A percentile compares a stretch with the other conserved stretches of the same genome.
phyloP scores from a whole-genome alignment of 53 echinoderm and acorn worm genomes.

The Stichopus horrens region DNA sequence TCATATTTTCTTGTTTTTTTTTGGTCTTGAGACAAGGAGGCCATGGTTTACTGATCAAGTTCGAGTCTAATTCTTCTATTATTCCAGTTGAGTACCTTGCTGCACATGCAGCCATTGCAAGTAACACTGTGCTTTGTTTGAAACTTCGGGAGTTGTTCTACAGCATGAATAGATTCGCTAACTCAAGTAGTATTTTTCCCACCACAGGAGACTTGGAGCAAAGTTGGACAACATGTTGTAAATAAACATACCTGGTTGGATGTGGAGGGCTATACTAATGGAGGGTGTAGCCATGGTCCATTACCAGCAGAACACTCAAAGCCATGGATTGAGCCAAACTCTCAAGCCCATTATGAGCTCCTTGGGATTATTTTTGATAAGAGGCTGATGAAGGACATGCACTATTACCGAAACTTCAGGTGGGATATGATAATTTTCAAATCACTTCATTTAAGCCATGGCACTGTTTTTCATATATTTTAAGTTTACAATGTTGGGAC shows the following conservation, averaged over 20 bases:
- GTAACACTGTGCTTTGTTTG: too few species aligned
- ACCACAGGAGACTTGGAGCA: background rate
- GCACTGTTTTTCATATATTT: too few species aligned
- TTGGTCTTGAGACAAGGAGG: too few species aligned
- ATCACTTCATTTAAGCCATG: background rate
- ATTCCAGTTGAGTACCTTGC: too few species aligned
- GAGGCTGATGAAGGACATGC: background rate
- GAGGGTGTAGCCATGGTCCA: background rate
- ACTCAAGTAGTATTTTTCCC: background rate
- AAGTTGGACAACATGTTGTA: constrained; percentile 13
- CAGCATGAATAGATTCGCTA: too few species aligned
- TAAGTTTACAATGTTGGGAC: too few species aligned
- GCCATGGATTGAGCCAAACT: constrained; percentile 17
- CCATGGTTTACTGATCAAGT: too few species aligned
- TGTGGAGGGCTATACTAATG: background rate
- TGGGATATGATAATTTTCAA: background rate
- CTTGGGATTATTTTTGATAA: constrained; percentile 9
- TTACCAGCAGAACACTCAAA: background rate
- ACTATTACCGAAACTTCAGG: constrained; percentile 4
- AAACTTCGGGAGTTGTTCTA: too few species aligned
- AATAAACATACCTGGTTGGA: constrained; percentile 23
- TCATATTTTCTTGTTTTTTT: too few species aligned
- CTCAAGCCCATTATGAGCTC: background rate
- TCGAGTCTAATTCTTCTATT: too few species aligned
- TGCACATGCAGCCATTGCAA: too few species aligned